Conservation (phyloP, 2,113 vertebrate genomes). For the Lagopus leucura region DNA sequence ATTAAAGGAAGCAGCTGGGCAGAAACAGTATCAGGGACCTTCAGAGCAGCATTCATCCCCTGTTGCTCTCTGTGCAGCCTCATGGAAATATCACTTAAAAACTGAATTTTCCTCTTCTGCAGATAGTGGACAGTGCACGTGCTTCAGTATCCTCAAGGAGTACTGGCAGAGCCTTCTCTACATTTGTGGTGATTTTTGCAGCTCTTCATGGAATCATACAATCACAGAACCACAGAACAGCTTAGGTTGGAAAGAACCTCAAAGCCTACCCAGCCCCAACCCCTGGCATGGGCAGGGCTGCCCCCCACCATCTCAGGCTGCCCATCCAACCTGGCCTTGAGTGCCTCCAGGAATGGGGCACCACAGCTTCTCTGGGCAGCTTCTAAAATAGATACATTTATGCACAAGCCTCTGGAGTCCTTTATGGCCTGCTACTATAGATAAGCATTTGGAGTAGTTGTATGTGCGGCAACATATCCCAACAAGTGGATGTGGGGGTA, state of each 20-base stretch:
- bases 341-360: no score
- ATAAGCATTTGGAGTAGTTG: rapidly evolving
- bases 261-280: no score
- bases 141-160: neutral
- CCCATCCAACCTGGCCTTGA: no score
- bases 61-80: rapidly evolving
- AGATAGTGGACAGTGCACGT: neutral
- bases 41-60: neutral
- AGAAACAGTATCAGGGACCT: neutral
- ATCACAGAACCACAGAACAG: no score
- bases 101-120: neutral
- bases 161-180: neutral
- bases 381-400: neutral
- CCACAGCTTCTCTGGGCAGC: neutral
- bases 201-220: neutral
- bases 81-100: neutral
- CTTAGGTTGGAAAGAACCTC: no score
- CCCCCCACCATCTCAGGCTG: no score
- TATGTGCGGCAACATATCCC: neutral
- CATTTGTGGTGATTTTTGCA: neutral
- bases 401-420: neutral
- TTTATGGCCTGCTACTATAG: neutral
- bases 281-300: no score
- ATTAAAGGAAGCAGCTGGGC: neutral
- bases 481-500: rapidly evolving